These are phyloP conservation scores for Thaumetopoea pityocampa DNA, from an alignment of 1,140 invertebrate genomes.

Conservation along the genomic window DNA sequence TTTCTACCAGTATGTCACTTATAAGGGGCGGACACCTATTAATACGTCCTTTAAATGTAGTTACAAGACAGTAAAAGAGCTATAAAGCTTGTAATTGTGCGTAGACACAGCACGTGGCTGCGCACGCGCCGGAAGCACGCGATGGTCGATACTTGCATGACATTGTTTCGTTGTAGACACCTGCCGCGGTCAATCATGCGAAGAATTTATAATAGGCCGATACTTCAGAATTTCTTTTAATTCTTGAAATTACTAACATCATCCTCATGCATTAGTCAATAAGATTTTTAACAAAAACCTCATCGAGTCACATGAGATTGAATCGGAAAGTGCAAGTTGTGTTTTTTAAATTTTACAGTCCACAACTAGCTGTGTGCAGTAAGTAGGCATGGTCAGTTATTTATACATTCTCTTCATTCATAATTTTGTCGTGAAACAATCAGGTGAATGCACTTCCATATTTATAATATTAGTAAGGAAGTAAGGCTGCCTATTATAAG, in stretches of 20 bases:
- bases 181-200: constrained; percentile 28
- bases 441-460: too few species aligned
- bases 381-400: too few species aligned
- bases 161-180: constrained; percentile 27
- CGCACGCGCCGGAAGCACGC: constrained; percentile 48
- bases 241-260: too few species aligned
- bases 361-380: too few species aligned
- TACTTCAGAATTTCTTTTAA: constrained; percentile 10
- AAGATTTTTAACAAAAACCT: too few species aligned
- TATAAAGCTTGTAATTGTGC: constrained; percentile 24
- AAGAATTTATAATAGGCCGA: constrained; percentile 30
- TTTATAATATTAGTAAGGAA: too few species aligned
- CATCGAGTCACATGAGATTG: too few species aligned
- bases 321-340: too few species aligned
- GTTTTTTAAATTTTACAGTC: too few species aligned
- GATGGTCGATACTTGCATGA: constrained; percentile 25
- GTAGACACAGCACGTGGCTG: constrained; percentile 39
- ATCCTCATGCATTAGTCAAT: too few species aligned
- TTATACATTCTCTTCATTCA: too few species aligned
- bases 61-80: constrained; percentile 26
- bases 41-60: constrained; percentile 24
- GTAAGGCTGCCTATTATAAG: constrained; percentile 18
- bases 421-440: too few species aligned
- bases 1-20: constrained; percentile 3
- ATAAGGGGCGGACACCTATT: constrained; percentile 13